Conservation (phyloP, 2,113 vertebrate species). For the Andinoacara biseriatus region DNA sequence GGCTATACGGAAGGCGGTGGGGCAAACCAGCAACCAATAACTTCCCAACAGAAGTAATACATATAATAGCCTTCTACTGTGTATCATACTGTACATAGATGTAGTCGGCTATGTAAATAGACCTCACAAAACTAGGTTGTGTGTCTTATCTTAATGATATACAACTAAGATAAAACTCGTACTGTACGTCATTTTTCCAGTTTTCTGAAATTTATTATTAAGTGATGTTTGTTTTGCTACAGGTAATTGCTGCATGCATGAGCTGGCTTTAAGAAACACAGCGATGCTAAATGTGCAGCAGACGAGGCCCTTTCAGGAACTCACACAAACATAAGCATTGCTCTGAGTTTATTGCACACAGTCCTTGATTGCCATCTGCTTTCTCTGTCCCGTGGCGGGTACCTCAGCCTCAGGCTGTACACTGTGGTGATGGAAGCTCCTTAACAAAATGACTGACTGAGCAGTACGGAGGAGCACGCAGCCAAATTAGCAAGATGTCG, state of each 20-base stretch:
- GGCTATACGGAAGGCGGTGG: not conserved
- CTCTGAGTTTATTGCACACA: slow-evolving; percentile 30
- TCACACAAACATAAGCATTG: not conserved
- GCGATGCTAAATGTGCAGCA: not conserved
- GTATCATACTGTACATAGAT: not conserved
- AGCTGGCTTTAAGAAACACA: not conserved
- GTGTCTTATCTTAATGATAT: not conserved
- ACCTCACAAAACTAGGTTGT: not conserved
- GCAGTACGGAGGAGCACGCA: not conserved
- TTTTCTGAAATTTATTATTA: slow-evolving; percentile 12
- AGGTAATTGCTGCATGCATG: slow-evolving; percentile 3
- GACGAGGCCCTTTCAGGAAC: not conserved
- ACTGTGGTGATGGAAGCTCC: not conserved
- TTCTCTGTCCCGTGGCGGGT: not conserved
- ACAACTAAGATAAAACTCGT: not conserved
- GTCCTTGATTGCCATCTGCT: slow-evolving; percentile 34
- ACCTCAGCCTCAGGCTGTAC: not conserved
- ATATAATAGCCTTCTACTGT: not conserved
- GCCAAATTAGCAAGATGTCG: slow-evolving; percentile 9
- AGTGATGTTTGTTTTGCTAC: not conserved
- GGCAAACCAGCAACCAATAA: not conserved
- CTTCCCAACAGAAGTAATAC: not conserved
- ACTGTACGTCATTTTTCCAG: not conserved
- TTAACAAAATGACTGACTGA: slow-evolving; percentile 19
- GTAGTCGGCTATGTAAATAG: too few relatives aligned